phyloP scores from a whole-genome alignment of 1,140 invertebrate genomes.

The Gyrodactylus bullatarudis region DNA sequence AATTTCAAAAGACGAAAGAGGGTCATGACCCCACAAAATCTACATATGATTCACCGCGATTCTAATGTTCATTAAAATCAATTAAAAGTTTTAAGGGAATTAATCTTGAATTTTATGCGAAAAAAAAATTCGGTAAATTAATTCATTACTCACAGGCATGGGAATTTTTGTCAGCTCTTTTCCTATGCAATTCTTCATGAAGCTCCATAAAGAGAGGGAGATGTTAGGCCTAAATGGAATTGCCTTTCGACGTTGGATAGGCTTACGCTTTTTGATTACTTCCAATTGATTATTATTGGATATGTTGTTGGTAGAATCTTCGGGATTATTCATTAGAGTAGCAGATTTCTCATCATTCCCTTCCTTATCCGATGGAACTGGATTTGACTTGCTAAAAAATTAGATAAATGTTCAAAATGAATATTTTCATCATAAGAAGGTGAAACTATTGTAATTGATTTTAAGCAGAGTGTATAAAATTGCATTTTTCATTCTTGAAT shows the following conservation, averaged over 20 bases:
- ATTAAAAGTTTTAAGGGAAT: too few species aligned
- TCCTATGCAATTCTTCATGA: slow-evolving; percentile 98
- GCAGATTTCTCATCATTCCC: not conserved
- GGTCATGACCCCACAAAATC: too few species aligned
- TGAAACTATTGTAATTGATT: not conserved
- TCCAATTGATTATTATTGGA: not conserved
- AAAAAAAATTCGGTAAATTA: too few species aligned
- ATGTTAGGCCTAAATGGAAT: slow-evolving; percentile 79
- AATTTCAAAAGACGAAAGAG: too few species aligned
- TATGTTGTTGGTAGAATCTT: not conserved
- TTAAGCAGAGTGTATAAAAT: not conserved
- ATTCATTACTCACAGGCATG: slow-evolving; percentile 37
- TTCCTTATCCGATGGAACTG: not conserved
- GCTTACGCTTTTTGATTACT: not conserved
- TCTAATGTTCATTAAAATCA: too few species aligned
- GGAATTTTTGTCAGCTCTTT: slow-evolving; percentile 96
- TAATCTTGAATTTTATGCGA: too few species aligned
- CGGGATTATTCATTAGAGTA: not conserved
- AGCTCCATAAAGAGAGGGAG: slow-evolving; percentile 71
- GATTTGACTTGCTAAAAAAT: not conserved
- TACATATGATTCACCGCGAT: too few species aligned
- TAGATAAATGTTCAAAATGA: not conserved
- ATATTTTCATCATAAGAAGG: not conserved
- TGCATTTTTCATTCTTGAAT: too few species aligned
- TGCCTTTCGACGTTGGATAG: slow-evolving; percentile 23